Conservation (phyloP, 1,140 invertebrate species). For the Ceratosolen fusciceps region DNA sequence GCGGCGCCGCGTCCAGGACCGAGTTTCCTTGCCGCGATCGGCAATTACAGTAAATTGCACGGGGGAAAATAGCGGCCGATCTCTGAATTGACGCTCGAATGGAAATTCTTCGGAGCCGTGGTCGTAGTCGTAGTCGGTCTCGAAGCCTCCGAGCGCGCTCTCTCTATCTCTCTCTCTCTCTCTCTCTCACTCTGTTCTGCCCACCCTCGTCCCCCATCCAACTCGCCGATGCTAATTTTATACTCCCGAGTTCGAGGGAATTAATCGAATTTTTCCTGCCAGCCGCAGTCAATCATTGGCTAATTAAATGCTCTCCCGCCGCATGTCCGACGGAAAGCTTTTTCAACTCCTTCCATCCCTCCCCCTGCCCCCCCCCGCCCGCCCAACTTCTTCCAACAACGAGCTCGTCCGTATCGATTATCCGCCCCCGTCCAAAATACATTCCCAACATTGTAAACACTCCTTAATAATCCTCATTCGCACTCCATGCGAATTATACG, state of each 20-base stretch:
- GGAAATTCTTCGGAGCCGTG: slow-evolving; percentile 34
- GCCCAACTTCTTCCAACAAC: not conserved
- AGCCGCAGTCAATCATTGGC: not conserved
- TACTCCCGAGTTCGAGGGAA: not conserved
- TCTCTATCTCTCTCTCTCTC: not conserved
- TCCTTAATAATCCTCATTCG: too few species aligned
- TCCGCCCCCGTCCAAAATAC: too few species aligned
- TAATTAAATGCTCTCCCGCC: not conserved
- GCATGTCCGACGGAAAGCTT: not conserved
- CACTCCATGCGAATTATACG: too few species aligned
- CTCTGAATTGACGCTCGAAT: slow-evolving; percentile 28
- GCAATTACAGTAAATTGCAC: slow-evolving; percentile 51
- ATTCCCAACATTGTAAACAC: too few species aligned
- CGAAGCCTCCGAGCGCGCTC: not conserved
- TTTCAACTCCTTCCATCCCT: too few species aligned
- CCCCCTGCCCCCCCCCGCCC: too few species aligned
- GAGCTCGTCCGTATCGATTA: not conserved
- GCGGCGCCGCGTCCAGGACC: slow-evolving; percentile 4
- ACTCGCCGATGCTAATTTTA: too few species aligned
- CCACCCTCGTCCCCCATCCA: too few species aligned
- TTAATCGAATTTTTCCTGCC: slow-evolving; percentile 31
- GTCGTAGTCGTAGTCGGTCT: too few species aligned
- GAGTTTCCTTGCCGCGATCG: slow-evolving; percentile 41
- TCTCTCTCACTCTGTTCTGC: not conserved
- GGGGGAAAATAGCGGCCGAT: slow-evolving; percentile 46